Percentiles rank a stretch among this genome's conserved stretches.
Conservation (phyloP, 2,797 vertebrate species). For the Manis pentadactyla region DNA sequence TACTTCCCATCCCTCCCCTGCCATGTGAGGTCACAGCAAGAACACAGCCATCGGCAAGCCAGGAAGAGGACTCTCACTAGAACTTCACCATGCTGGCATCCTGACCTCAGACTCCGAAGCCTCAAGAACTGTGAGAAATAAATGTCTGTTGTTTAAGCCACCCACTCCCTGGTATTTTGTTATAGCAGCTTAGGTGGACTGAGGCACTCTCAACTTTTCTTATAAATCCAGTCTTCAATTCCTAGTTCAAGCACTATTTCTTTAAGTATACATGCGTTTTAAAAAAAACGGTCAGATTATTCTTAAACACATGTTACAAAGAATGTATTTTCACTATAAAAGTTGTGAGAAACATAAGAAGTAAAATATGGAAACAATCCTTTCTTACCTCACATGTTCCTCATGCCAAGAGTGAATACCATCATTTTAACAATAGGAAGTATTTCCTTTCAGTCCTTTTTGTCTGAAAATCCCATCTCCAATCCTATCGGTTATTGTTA, state of each 20-base stretch:
- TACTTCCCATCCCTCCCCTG: rapidly evolving
- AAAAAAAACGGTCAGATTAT: background rate
- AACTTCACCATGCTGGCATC: background rate
- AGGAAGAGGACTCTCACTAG: background rate
- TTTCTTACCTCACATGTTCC: background rate
- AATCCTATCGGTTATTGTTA: background rate
- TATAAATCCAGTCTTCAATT: background rate
- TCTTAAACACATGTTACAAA: background rate
- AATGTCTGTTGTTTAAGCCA: background rate
- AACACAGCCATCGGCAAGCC: background rate
- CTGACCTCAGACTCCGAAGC: background rate
- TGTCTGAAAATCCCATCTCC: background rate
- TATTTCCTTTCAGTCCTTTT: background rate
- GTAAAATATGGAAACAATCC: background rate
- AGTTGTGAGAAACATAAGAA: background rate
- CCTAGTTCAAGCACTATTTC: background rate
- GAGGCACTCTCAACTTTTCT: background rate
- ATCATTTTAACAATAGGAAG: background rate
- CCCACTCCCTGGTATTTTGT: background rate
- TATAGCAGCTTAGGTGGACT: background rate
- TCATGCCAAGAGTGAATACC: background rate
- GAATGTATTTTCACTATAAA: background rate
- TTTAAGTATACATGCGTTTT: background rate
- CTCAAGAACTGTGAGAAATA: background rate
- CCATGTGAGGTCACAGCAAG: background rate